Percentiles rank a stretch among this genome's conserved stretches.
phyloP scores from a whole-genome alignment of 2,888 invertebrate species.

The Cosmorhoe ocellata region DNA sequence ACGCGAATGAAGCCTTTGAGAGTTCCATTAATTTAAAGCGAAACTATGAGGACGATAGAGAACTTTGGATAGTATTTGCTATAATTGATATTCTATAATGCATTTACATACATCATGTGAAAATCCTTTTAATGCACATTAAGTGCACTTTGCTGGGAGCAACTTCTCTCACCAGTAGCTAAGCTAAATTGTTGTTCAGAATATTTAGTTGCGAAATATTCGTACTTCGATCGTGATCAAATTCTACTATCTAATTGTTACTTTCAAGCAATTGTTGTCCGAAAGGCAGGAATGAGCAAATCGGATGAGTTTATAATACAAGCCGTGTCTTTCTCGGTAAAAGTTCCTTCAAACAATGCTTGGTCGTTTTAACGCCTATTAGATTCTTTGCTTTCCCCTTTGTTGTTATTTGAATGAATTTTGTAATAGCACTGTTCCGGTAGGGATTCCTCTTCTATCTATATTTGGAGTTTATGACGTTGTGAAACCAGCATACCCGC shows the following conservation, averaged over 20 bases:
- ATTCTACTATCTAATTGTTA: conserved; percentile 55
- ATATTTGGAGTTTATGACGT: conserved; percentile 25
- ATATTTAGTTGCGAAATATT: not conserved
- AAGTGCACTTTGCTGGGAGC: too few relatives aligned
- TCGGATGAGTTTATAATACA: conserved; percentile 57
- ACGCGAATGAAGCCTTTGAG: too few relatives aligned
- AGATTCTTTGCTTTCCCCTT: conserved; percentile 71
- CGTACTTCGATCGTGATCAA: conserved; percentile 43
- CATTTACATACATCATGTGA: too few relatives aligned
- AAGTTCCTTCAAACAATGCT: conserved; percentile 65
- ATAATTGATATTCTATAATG: too few relatives aligned
- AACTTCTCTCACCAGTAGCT: too few relatives aligned
- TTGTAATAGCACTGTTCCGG: conserved; percentile 47
- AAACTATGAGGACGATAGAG: too few relatives aligned
- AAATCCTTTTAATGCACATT: too few relatives aligned
- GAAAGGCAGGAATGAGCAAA: conserved; percentile 47
- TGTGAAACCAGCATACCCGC: not conserved
- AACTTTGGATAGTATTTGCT: too few relatives aligned
- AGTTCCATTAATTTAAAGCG: too few relatives aligned
- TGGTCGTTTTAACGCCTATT: conserved; percentile 49
- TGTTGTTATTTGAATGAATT: conserved; percentile 53
- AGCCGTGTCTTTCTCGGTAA: conserved; percentile 61
- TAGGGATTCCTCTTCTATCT: conserved; percentile 42
- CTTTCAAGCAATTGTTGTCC: conserved; percentile 69
- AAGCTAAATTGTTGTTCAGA: too few relatives aligned